These are phyloP conservation scores for Stomatorhinus ivindoensis DNA, from an alignment of 2,113 vertebrate genomes.

Conservation along the genomic window DNA sequence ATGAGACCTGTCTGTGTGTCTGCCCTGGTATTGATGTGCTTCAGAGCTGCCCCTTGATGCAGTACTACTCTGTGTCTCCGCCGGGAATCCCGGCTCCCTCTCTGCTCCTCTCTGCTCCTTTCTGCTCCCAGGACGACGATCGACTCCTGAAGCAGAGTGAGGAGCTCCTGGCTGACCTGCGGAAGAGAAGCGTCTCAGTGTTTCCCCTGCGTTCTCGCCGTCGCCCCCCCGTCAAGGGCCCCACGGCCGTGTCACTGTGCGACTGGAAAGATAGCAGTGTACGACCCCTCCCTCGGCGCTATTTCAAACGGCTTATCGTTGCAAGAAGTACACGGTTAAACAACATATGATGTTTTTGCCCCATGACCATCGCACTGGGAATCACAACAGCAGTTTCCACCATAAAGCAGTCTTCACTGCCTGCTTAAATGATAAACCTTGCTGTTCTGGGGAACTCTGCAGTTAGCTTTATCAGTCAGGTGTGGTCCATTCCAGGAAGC, in stretches of 20 bases:
- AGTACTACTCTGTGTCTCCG: neutral
- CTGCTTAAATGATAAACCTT: neutral
- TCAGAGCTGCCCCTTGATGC: neutral
- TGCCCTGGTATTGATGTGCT: neutral
- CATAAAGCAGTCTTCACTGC: neutral
- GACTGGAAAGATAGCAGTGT: slow-evolving; percentile 85
- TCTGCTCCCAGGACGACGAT: slow-evolving; percentile 66
- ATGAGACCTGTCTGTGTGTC: neutral
- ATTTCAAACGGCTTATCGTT: neutral
- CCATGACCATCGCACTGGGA: neutral
- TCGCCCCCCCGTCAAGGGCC: slow-evolving; percentile 43
- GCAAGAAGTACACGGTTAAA: neutral
- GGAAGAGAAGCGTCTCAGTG: slow-evolving; percentile 68
- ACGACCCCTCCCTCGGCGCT: neutral
- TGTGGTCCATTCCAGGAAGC: neutral
- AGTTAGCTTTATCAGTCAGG: neutral
- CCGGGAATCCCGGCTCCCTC: neutral
- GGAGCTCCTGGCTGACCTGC: slow-evolving; percentile 68
- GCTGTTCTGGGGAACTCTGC: neutral
- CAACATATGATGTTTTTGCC: neutral
- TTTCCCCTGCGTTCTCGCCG: slow-evolving; percentile 77
- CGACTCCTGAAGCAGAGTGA: slow-evolving; percentile 64
- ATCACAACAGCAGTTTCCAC: neutral
- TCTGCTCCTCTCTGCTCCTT: neutral
- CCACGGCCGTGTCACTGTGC: slow-evolving; percentile 75